Percentiles rank a stretch among this genome's conserved stretches.
Conservation (phyloP, 1,140 invertebrate species). For the Gonatopus flavifemur region DNA sequence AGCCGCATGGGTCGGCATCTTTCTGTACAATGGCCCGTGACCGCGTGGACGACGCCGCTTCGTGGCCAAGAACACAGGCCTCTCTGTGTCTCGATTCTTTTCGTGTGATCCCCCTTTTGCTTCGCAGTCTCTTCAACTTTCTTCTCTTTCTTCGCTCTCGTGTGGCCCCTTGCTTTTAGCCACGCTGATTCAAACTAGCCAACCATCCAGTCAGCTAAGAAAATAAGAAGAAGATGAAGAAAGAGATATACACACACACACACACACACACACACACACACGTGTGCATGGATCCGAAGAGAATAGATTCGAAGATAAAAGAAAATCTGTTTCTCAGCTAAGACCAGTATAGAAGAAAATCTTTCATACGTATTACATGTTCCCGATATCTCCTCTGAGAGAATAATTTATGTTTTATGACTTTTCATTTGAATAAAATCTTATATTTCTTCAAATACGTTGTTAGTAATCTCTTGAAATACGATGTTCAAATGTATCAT, state of each 20-base stretch:
- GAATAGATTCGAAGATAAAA: conserved; percentile 33
- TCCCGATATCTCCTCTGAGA: too few species aligned
- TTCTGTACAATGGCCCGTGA: conserved; percentile 30
- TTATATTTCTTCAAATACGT: too few species aligned
- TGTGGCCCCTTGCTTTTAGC: conserved; percentile 17
- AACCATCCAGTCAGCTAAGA: too few species aligned
- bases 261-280: too few species aligned
- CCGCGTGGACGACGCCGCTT: conserved; percentile 15
- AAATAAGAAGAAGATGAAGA: conserved; percentile 25
- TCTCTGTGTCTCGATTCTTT: conserved; percentile 14
- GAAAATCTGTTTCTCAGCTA: conserved; percentile 22
- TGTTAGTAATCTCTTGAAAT: too few species aligned
- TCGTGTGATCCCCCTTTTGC: not conserved
- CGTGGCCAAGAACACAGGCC: conserved; percentile 26
- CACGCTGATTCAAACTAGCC: conserved; percentile 17
- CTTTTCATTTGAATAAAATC: too few species aligned
- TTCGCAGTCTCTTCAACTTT: not conserved
- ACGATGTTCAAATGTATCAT: too few species aligned
- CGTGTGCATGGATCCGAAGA: too few species aligned
- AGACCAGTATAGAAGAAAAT: too few species aligned
- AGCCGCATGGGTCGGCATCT: conserved; percentile 15
- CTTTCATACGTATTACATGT: too few species aligned
- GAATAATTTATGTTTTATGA: too few species aligned
- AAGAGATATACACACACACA: too few species aligned
- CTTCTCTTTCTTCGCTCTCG: conserved; percentile 11